A percentile compares a stretch with the other conserved stretches of the same genome.
Conservation (phyloP, 2,797 vertebrate genomes). For the Salarias fasciatus region DNA sequence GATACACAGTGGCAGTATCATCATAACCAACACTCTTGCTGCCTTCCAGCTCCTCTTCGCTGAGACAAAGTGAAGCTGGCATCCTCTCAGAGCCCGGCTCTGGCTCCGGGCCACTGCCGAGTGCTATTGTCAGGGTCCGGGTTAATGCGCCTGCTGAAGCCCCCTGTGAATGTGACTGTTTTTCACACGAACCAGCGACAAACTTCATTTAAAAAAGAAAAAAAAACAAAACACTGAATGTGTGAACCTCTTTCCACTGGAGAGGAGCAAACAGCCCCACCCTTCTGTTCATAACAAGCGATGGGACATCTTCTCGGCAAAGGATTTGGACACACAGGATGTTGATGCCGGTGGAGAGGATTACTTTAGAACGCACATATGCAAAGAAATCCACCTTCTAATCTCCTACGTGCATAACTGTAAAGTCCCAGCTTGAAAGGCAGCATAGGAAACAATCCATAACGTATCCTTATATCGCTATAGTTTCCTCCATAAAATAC, state of each 20-base stretch:
- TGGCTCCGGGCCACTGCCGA: conserved; percentile 30
- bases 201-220: not conserved
- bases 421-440: conserved; percentile 16
- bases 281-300: conserved; percentile 16
- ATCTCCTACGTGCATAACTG: conserved; percentile 19
- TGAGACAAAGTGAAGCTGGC: conserved; percentile 29
- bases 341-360: conserved; percentile 21
- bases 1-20: conserved; percentile 25
- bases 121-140: conserved; percentile 32
- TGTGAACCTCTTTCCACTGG: conserved; percentile 33
- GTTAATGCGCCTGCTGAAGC: conserved; percentile 44
- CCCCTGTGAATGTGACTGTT: conserved; percentile 16
- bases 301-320: conserved; percentile 9
- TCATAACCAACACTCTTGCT: conserved; percentile 18
- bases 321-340: not conserved
- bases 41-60: conserved; percentile 32
- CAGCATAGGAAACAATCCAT: not conserved
- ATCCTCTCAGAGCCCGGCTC: conserved; percentile 36
- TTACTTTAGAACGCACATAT: conserved; percentile 23
- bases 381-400: conserved; percentile 43
- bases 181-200: conserved; percentile 37
- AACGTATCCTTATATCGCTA: no score
- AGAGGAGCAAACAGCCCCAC: conserved; percentile 10
- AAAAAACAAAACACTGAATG: conserved; percentile 11
- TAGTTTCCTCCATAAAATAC: not conserved